phyloP scores from a whole-genome alignment of 2,113 vertebrate species.

The Lagenorhynchus albirostris region DNA sequence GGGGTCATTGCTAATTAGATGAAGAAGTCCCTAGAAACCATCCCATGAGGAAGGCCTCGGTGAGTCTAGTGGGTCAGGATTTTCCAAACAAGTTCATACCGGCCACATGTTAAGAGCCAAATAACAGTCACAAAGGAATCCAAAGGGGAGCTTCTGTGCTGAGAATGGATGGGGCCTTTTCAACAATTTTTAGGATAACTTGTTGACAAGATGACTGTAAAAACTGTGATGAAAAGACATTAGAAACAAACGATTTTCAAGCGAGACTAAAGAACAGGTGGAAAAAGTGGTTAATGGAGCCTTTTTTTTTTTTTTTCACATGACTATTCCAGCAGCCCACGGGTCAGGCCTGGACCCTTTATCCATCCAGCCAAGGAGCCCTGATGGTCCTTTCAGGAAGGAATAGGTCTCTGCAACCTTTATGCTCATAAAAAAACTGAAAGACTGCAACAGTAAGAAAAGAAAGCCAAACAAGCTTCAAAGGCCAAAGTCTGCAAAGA shows the following conservation, averaged over 20 bases:
- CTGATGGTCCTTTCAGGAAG: not conserved
- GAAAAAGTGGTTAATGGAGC: not conserved
- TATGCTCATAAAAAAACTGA: not conserved
- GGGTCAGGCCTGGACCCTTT: not conserved
- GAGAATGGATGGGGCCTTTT: not conserved
- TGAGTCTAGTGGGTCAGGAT: not conserved
- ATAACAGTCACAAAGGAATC: not conserved
- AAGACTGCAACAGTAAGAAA: not conserved
- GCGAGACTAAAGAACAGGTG: not conserved
- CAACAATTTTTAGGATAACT: not conserved
- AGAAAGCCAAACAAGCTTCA: not conserved
- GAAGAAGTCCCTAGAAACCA: not conserved
- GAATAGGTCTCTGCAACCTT: not conserved
- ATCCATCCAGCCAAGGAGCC: not conserved
- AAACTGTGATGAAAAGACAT: not conserved
- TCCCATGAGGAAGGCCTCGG: not conserved
- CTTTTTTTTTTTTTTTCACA: not conserved
- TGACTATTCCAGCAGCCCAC: not conserved
- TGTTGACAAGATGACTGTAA: not conserved
- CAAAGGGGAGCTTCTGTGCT: not conserved
- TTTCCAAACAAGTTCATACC: not conserved
- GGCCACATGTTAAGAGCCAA: not conserved
- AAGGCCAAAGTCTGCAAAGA: not conserved
- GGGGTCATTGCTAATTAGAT: not conserved
- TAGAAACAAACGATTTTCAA: not conserved